phyloP scores from a whole-genome alignment of 2,797 vertebrate genomes.

The Nyctibius grandis region DNA sequence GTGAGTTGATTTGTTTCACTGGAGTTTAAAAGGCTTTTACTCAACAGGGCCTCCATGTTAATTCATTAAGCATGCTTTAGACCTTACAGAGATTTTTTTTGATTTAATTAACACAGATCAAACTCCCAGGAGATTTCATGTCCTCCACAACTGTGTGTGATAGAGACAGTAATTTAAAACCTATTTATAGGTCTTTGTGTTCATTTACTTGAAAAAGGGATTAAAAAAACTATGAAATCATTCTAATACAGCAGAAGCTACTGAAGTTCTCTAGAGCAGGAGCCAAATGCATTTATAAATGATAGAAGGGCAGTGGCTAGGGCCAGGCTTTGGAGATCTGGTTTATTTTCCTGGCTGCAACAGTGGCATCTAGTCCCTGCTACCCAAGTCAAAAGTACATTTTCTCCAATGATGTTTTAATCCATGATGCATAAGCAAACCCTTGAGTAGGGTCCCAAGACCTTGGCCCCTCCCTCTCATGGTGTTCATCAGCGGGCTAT shows the following conservation, averaged over 20 bases:
- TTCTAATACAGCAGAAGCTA: background rate
- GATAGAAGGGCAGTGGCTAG: background rate
- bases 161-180: constrained; percentile 63
- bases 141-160: constrained; percentile 41
- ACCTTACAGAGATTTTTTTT: constrained; percentile 48
- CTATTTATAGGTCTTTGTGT: constrained; percentile 58
- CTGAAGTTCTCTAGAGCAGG: background rate
- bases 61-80: constrained; percentile 70
- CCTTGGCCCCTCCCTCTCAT: background rate
- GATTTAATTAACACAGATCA: constrained; percentile 67
- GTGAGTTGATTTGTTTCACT: constrained; percentile 68
- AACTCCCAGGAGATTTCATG: constrained; percentile 57
- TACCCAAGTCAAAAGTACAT: background rate
- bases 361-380: background rate
- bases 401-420: background rate
- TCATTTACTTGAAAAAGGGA: constrained; percentile 50
- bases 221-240: constrained; percentile 32
- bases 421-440: background rate
- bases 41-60: constrained; percentile 61
- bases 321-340: background rate
- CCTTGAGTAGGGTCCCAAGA: background rate
- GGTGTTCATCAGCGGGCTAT: background rate
- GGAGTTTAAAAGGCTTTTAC: constrained; percentile 68
- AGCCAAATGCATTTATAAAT: background rate
- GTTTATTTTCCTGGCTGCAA: background rate